phyloP scores from a whole-genome alignment of 53 echinoderm and acorn worm species.

The Luidia sarsii region DNA sequence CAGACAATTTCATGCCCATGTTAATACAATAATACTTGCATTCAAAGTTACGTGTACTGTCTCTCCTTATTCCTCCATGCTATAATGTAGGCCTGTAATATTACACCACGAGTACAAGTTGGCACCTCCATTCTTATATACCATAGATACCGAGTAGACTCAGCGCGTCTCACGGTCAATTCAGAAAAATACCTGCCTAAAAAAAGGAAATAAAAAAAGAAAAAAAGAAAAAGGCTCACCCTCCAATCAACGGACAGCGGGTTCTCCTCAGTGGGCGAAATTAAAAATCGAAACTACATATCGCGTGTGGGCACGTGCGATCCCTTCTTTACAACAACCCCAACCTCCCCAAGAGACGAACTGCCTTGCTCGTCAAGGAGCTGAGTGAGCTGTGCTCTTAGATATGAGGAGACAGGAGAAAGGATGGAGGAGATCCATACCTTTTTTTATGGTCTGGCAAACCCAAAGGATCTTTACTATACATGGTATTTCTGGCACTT shows the following conservation, averaged over 20 bases:
- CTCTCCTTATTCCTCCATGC: too few species aligned
- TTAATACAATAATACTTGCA: too few species aligned
- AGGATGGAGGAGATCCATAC: not conserved
- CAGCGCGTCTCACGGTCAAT: too few species aligned
- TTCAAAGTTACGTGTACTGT: too few species aligned
- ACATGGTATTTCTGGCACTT: too few species aligned
- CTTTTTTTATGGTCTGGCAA: not conserved
- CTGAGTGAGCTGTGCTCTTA: not conserved
- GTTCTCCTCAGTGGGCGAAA: constrained; percentile 19
- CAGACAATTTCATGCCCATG: too few species aligned
- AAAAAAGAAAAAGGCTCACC: constrained; percentile 32
- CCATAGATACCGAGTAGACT: too few species aligned
- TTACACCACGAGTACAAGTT: too few species aligned
- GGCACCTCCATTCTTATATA: too few species aligned
- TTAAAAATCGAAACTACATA: not conserved
- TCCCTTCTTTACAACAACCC: constrained; percentile 18
- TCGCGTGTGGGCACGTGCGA: constrained; percentile 17
- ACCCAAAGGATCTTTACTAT: not conserved
- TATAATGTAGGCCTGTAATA: too few species aligned
- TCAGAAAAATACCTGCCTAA: too few species aligned
- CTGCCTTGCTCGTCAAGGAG: constrained; percentile 7
- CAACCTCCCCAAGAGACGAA: not conserved
- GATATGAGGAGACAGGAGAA: not conserved
- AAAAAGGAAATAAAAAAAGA: too few species aligned
- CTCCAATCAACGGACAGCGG: constrained; percentile 17